These are phyloP conservation scores for Oscheius sp. DNA, from an alignment of 2,888 invertebrate species.

Conservation along the genomic window DNA sequence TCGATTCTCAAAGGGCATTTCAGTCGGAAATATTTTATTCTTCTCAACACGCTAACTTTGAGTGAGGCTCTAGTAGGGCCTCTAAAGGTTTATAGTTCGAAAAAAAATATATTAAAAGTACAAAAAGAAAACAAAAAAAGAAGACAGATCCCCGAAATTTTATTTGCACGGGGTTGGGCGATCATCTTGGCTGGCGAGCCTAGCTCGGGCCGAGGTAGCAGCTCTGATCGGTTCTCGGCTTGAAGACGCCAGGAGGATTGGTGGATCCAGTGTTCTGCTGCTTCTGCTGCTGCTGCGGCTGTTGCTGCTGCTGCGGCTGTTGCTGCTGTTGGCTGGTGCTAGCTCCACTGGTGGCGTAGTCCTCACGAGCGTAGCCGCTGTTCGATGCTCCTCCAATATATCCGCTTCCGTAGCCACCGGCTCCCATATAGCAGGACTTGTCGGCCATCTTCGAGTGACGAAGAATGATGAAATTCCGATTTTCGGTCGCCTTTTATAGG, in stretches of 20 bases:
- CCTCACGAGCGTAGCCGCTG: slow-evolving; percentile 3
- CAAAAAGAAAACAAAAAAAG: too few relatives aligned
- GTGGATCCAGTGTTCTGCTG: neutral
- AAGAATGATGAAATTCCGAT: too few relatives aligned
- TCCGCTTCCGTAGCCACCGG: slow-evolving; percentile 14
- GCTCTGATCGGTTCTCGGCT: slow-evolving; percentile 16
- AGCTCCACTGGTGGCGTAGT: neutral
- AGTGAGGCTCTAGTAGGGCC: too few relatives aligned
- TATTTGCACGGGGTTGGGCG: neutral
- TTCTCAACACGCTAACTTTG: too few relatives aligned
- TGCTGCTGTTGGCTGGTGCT: neutral
- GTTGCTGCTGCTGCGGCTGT: too few relatives aligned
- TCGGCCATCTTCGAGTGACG: too few relatives aligned
- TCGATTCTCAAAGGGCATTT: too few relatives aligned
- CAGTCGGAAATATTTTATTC: too few relatives aligned
- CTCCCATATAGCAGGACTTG: slow-evolving; percentile 15
- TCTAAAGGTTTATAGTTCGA: too few relatives aligned
- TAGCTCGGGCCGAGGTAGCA: slow-evolving; percentile 15
- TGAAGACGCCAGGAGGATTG: slow-evolving; percentile 11
- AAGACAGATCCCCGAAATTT: neutral
- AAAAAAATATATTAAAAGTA: too few relatives aligned
- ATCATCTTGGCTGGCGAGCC: too few relatives aligned
- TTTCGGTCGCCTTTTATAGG: too few relatives aligned
- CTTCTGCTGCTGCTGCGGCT: neutral
- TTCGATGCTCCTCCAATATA: neutral